Conservation (phyloP, 1,140 invertebrate genomes). For the Helicoverpa zea region DNA sequence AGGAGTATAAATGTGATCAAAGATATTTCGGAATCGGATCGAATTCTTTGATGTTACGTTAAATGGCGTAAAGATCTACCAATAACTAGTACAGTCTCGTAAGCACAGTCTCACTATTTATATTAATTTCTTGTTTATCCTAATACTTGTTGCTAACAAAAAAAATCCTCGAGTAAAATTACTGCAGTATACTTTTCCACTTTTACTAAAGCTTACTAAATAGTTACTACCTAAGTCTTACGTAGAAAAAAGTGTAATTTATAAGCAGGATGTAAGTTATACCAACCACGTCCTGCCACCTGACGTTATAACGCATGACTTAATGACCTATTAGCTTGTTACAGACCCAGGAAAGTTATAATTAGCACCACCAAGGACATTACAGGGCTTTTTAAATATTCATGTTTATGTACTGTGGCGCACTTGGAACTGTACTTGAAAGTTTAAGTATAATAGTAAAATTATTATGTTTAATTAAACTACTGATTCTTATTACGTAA, state of each 20-base stretch:
- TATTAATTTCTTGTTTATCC: no score
- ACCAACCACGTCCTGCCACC: background rate
- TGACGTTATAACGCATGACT: conserved; percentile 16
- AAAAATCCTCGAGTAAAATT: no score
- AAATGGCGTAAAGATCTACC: no score
- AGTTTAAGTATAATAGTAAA: background rate
- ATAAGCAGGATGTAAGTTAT: conserved; percentile 15
- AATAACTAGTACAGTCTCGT: no score
- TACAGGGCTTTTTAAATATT: background rate
- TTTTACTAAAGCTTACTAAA: no score
- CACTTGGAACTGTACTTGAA: background rate
- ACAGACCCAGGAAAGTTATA: conserved; percentile 12
- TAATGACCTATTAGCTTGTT: conserved; percentile 32
- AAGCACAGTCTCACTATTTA: no score
- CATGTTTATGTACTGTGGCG: background rate
- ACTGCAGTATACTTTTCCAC: no score
- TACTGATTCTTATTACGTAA: background rate
- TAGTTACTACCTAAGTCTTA: background rate
- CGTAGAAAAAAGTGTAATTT: conserved; percentile 6
- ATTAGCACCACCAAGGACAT: conserved; percentile 32
- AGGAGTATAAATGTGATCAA: background rate
- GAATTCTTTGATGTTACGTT: background rate
- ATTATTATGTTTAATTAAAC: no score
- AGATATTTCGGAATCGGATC: background rate
- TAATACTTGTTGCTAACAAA: no score